Conservation (phyloP, 2,888 invertebrate species). For the Griposia aprilina region DNA sequence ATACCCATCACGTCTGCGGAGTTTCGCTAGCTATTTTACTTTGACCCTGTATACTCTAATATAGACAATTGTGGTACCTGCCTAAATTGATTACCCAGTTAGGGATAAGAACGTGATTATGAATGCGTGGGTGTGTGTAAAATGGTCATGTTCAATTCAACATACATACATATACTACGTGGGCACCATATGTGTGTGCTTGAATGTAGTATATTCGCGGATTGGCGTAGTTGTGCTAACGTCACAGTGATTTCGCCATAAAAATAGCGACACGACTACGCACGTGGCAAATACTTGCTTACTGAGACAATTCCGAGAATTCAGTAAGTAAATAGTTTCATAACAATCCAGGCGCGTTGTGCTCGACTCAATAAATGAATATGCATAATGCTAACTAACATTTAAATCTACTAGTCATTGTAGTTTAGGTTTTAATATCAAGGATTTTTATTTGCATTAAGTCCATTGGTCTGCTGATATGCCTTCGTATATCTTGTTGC, state of each 20-base stretch:
- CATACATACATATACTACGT: slow-evolving; percentile 8
- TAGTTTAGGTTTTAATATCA: slow-evolving; percentile 17
- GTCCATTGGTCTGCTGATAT: neutral
- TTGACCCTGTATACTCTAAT: neutral
- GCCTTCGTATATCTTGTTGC: slow-evolving; percentile 10
- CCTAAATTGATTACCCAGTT: slow-evolving; percentile 19
- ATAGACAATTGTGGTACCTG: neutral
- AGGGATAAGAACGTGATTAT: slow-evolving; percentile 29
- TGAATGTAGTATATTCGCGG: slow-evolving; percentile 46
- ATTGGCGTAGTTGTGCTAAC: slow-evolving; percentile 62
- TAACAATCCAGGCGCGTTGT: slow-evolving; percentile 59
- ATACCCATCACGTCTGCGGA: no score
- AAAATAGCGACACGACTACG: slow-evolving; percentile 72
- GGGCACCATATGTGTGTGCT: slow-evolving; percentile 30
- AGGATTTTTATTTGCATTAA: neutral
- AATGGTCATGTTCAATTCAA: slow-evolving; percentile 20
- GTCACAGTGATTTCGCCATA: slow-evolving; percentile 77
- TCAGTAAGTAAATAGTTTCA: slow-evolving; percentile 72
- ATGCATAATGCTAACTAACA: slow-evolving; percentile 29
- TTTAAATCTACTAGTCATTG: slow-evolving; percentile 9
- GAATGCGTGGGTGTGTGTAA: slow-evolving; percentile 12
- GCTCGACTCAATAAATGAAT: slow-evolving; percentile 46
- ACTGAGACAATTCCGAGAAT: slow-evolving; percentile 80
- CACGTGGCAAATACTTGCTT: slow-evolving; percentile 77
- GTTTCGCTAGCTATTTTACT: no score